Evolutionary conservation across 2,113 vertebrate species (phyloP).

Genomic region (Telmatochromis sp.): DNA sequence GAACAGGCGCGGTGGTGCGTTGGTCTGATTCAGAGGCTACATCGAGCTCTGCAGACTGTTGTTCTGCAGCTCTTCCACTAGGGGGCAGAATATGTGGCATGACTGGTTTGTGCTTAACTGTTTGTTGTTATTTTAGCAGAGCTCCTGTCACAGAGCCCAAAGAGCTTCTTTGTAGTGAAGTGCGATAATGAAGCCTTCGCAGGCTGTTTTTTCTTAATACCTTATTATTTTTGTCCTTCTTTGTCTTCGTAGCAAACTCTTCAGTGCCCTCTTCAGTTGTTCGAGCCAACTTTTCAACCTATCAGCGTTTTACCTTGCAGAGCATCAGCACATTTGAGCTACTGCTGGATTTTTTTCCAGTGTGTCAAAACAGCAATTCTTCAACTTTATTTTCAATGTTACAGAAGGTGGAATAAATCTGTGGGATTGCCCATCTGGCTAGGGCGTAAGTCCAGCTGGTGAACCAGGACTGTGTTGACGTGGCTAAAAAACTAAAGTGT

Average conservation of each 20-base stretch:
- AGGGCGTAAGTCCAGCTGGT: neutral
- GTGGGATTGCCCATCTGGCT: neutral
- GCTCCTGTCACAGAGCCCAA: neutral
- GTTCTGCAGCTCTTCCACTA: neutral
- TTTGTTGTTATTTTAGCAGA: neutral
- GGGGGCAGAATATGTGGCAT: neutral
- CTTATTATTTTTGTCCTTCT: neutral
- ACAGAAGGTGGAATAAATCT: neutral
- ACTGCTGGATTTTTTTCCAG: neutral
- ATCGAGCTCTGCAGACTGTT: neutral
- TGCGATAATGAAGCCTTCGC: neutral
- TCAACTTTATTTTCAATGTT: neutral
- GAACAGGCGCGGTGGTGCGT: neutral
- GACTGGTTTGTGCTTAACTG: neutral
- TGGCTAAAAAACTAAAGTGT: rapidly evolving
- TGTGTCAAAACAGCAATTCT: neutral
- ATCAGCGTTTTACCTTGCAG: neutral
- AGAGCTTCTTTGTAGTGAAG: neutral
- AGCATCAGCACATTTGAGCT: neutral
- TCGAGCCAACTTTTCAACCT: neutral
- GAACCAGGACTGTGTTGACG: neutral
- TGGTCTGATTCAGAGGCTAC: neutral
- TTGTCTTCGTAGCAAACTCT: rapidly evolving
- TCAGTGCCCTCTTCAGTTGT: neutral
- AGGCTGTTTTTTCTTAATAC: neutral